Conservation (phyloP, 2,113 vertebrate genomes). For the Oryzias melastigma region DNA sequence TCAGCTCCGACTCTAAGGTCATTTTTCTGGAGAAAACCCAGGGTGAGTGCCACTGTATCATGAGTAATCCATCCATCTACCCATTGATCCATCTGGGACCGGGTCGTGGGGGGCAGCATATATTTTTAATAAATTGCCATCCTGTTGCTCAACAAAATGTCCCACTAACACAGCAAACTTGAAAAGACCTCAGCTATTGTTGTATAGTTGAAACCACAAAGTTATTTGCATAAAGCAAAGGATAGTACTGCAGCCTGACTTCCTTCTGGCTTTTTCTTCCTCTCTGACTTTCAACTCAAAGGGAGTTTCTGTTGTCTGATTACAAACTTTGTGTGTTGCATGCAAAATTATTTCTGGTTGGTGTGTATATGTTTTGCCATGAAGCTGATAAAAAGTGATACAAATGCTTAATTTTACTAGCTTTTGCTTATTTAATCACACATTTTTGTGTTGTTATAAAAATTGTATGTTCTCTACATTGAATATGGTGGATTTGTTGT, state of each 20-base stretch:
- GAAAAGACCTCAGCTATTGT: not conserved
- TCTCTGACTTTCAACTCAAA: constrained; percentile 18
- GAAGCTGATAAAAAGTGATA: not conserved
- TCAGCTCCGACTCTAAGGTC: constrained; percentile 96
- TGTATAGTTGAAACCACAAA: not conserved
- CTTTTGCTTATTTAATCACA: too few species aligned
- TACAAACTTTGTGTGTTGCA: constrained; percentile 5
- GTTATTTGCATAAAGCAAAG: constrained; percentile 52
- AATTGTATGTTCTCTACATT: too few species aligned
- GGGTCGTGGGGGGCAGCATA: not conserved
- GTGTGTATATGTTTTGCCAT: not conserved
- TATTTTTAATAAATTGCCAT: too few species aligned
- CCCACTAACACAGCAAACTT: too few species aligned
- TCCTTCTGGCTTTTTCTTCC: constrained; percentile 46
- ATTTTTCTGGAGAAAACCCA: constrained; percentile 93
- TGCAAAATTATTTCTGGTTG: not conserved
- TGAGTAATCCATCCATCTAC: not conserved
- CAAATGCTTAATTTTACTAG: not conserved
- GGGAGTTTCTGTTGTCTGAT: constrained; percentile 22
- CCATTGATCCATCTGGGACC: too few species aligned
- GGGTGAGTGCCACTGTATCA: constrained; percentile 75
- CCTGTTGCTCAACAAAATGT: too few species aligned
- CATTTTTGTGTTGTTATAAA: too few species aligned
- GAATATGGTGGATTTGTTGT: too few species aligned
- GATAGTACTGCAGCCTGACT: constrained; percentile 46